Evolutionary conservation across 2,797 vertebrate species (phyloP).

Genomic region (Peromyscus nudipes): DNA sequence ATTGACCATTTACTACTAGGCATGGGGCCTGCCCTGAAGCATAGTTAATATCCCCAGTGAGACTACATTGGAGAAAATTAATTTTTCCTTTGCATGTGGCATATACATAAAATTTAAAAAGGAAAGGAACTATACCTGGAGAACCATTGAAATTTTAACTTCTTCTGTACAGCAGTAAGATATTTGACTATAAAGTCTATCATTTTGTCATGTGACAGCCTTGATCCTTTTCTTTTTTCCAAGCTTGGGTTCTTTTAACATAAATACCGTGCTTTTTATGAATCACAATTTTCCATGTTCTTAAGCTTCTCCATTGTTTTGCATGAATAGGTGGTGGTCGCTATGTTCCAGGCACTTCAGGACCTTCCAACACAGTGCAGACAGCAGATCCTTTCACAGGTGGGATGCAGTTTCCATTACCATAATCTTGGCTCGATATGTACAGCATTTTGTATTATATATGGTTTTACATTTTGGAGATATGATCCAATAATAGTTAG

Average conservation of each 20-base stretch:
- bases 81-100: not conserved
- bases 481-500: conserved; percentile 42
- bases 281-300: not conserved
- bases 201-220: not conserved
- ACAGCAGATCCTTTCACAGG: conserved; percentile 96
- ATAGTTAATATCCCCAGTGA: not conserved
- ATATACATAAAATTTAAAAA: conserved; percentile 32
- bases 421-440: not conserved
- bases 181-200: not conserved
- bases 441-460: conserved; percentile 28
- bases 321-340: conserved; percentile 92
- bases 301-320: conserved; percentile 66
- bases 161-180: conserved; percentile 37
- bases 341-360: conserved; percentile 93
- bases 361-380: conserved; percentile 78
- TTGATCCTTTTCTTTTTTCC: conserved; percentile 27
- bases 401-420: conserved; percentile 76
- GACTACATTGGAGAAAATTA: not conserved
- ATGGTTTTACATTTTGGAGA: conserved; percentile 37
- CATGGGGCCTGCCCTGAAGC: not conserved
- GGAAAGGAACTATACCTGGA: not conserved
- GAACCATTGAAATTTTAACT: conserved; percentile 60
- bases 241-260: not conserved
- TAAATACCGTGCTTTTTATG: not conserved
- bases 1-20: not conserved